These are phyloP conservation scores for Psettodes erumei DNA, from an alignment of 2,113 vertebrate genomes.

Conservation along the genomic window DNA sequence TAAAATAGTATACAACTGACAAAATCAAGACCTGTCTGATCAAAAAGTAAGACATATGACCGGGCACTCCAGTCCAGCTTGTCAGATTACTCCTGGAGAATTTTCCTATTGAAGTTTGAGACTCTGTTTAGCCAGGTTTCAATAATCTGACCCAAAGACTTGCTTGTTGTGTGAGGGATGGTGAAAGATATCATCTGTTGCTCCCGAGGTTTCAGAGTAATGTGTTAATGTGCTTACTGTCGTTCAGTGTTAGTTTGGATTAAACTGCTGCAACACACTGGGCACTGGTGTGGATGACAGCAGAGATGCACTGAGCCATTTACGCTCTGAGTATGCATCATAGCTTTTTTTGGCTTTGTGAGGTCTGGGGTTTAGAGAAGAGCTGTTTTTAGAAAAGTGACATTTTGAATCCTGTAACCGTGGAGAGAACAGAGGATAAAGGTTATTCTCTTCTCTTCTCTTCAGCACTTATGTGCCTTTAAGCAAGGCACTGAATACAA, in stretches of 20 bases:
- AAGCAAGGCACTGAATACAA: slow-evolving; percentile 6
- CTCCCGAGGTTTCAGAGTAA: not conserved
- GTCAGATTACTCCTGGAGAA: too few relatives aligned
- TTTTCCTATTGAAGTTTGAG: too few relatives aligned
- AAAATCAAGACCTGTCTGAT: too few relatives aligned
- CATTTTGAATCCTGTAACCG: slow-evolving; percentile 8
- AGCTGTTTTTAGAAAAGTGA: slow-evolving; percentile 12
- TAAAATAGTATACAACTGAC: too few relatives aligned
- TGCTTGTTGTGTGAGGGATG: too few relatives aligned
- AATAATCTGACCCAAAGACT: too few relatives aligned
- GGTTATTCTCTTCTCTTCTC: not conserved
- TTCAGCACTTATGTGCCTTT: slow-evolving; percentile 9
- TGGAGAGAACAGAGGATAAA: not conserved
- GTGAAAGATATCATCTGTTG: not conserved
- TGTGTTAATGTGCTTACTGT: not conserved
- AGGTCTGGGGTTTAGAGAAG: not conserved
- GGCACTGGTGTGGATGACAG: slow-evolving; percentile 28
- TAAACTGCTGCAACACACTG: not conserved
- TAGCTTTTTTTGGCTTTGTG: not conserved
- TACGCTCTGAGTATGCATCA: not conserved
- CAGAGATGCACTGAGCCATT: slow-evolving; percentile 12
- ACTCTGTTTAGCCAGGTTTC: too few relatives aligned
- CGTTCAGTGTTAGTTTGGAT: slow-evolving; percentile 5
- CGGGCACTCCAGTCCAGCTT: too few relatives aligned
- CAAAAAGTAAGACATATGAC: too few relatives aligned